Conservation (phyloP, 2,113 vertebrate genomes). For the Cyprinodon tularosa region DNA sequence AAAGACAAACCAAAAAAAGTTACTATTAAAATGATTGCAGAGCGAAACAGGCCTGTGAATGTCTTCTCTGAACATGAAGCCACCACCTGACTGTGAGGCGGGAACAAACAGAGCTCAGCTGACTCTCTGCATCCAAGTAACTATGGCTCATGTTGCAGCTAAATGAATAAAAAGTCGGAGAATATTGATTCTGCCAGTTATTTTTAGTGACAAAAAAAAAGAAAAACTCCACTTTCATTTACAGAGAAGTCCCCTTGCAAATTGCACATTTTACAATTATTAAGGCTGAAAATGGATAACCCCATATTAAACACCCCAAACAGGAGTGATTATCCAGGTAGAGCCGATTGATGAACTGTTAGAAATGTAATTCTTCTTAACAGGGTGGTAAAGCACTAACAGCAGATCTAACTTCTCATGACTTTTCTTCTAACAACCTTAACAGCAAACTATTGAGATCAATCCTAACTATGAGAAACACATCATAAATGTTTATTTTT, state of each 20-base stretch:
- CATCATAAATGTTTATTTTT: not conserved
- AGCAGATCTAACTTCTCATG: not conserved
- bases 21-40: not conserved
- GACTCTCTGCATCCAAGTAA: conserved; percentile 25
- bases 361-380: conserved; percentile 18
- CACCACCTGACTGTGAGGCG: conserved; percentile 32
- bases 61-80: conserved; percentile 42
- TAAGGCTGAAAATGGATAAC: conserved; percentile 12
- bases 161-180: conserved; percentile 40
- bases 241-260: conserved; percentile 42
- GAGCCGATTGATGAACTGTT: conserved; percentile 8
- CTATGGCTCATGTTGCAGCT: conserved; percentile 44
- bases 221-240: conserved; percentile 53
- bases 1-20: conserved; percentile 27
- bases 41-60: conserved; percentile 24
- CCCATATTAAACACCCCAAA: conserved; percentile 33
- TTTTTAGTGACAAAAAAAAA: conserved; percentile 52
- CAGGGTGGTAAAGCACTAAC: not conserved
- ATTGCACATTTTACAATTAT: conserved; percentile 29
- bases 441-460: not conserved
- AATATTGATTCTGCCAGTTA: conserved; percentile 52
- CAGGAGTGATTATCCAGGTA: conserved; percentile 6
- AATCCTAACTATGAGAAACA: not conserved
- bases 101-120: conserved; percentile 10
- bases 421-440: not conserved